Base-by-base conservation (phyloP, 2,113 vertebrate genomes). In the Monarcha castaneiventris region DNA sequence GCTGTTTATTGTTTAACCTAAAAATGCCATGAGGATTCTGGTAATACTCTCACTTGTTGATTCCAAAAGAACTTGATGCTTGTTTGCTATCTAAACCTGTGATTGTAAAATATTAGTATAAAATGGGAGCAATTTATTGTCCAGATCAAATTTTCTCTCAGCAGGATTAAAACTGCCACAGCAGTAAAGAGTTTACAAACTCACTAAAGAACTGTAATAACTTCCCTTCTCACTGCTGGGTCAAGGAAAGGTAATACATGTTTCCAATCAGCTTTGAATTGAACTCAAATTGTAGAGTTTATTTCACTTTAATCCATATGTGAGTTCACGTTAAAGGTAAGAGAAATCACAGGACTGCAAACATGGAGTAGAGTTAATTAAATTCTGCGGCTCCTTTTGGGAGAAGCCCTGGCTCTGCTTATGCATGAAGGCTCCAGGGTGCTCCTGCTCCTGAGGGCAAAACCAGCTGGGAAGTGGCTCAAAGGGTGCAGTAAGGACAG, bases 191-290 rank as follows among this genome's bases (percentile, higher is more conserved):
- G 96, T 98, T 98, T 98, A 98, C 98, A 98, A 98, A 98, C 97
- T 98, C 97, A 96, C 95, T 96, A 92, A 97, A 98, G 95, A 97
- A 95, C 97, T 97, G 97, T 98, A 98, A 98, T 97, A 97, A 97
- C 97, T 98, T 98, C 97, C 97, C 96, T 97, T 97, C 97, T 96
- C 92, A 54, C 61, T 77, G 97, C 94, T 22, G 63, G 95, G 97
- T 98, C 97, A 96, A 52, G 39, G 83, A 95, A 91, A 97, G 97
- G 98, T 93, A 97, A 97, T 93, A 97, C 96, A 97, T 98, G 98
- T 97, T 98, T 98, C 97, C 97, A 98, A 98, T 98, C 97, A 98
- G 95, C 97, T 97, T 97, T 95, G 97, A 98, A 97, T 97, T 97
- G 91, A 96, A 97, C 95, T 97, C 96, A 73, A 96, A 97, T 96